phyloP scores from a whole-genome alignment of 2,113 vertebrate species.

The Eublepharis macularius region DNA sequence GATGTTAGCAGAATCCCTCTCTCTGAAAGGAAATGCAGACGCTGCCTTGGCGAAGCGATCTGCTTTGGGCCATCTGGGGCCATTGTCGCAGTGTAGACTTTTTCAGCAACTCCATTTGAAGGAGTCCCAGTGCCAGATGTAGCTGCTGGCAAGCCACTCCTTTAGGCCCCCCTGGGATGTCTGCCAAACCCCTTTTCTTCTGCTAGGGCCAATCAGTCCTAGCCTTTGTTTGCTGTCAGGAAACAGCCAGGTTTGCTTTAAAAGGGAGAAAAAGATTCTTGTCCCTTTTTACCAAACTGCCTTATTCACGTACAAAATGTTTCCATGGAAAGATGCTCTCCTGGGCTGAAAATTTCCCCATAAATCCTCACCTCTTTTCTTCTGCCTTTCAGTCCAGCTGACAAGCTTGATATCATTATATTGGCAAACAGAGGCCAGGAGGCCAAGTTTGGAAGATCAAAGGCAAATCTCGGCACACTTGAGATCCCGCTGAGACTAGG shows the following conservation, averaged over 20 bases:
- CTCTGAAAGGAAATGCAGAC: fast-evolving
- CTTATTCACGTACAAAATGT: conserved; percentile 59
- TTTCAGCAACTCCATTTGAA: not conserved
- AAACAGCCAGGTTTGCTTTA: conserved; percentile 18
- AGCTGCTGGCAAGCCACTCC: conserved; percentile 38
- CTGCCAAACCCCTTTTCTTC: conserved; percentile 20
- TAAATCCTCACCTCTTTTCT: conserved; percentile 42
- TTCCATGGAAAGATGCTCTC: conserved; percentile 60
- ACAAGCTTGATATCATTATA: conserved; percentile 73
- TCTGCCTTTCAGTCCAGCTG: conserved; percentile 56
- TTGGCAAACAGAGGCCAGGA: conserved; percentile 46
- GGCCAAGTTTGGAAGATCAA: conserved; percentile 65
- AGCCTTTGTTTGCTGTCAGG: conserved; percentile 45
- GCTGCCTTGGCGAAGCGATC: not conserved
- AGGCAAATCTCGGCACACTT: conserved; percentile 58
- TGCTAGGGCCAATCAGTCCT: not conserved
- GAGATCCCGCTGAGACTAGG: conserved; percentile 27
- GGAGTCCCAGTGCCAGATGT: conserved; percentile 13
- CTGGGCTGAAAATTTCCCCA: conserved; percentile 28
- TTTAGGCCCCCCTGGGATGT: conserved; percentile 22
- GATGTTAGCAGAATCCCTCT: not conserved
- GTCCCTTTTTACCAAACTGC: conserved; percentile 53
- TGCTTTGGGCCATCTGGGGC: not conserved
- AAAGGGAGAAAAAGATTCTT: conserved; percentile 25
- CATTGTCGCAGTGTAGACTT: not conserved